Base-by-base conservation (phyloP, 2,113 vertebrate genomes). In the Anser cygnoides region DNA sequence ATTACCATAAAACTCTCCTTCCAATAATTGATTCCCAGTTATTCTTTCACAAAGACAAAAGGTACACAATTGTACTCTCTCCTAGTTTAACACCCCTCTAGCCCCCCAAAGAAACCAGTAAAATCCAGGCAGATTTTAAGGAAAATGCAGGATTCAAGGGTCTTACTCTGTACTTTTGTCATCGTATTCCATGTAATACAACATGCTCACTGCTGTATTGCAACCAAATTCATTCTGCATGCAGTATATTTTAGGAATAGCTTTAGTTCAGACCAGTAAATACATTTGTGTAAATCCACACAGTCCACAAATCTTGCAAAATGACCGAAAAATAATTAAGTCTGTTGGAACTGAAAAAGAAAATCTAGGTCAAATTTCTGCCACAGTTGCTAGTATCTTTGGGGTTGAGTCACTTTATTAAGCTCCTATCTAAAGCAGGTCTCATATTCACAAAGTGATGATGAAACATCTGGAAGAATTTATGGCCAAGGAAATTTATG, bases 401-500 rank as follows among this genome's bases (percentile, higher is more conserved):
- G 25, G 26, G 29, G 29, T 90, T 83, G 63, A 78, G 33, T 78
- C 37, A 73, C 20, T 72, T 67, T 58, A 77, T n/a, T 84, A 91
- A 70, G 26, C 62, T 93, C 70, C 37, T 78, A 84, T 76, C 44
- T 76, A 68, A 93, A 94, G 54, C 50, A 57, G 76, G 82, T 80
- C 84, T 37, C 52, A 35, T 21, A 33, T 46, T 87, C 90, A 88
- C 52, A 66, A 3, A 50, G n/a, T 22, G 33, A 57, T 31, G 21
- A 55, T 66, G 16, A 95, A 73, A 66, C 61, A 94, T 70, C 87
- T 91, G 79, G 37, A 81, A 43, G 31, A 67, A 83, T 86, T 67
- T 82, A 88, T 95, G 84, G 59, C 73, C 72, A 72, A 70, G 29
- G 10, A 78, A 74, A 90, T 4, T 92, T 73, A 93, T 81, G 75